Conservation (phyloP, 2,888 invertebrate genomes). For the Drosophila rellima region DNA sequence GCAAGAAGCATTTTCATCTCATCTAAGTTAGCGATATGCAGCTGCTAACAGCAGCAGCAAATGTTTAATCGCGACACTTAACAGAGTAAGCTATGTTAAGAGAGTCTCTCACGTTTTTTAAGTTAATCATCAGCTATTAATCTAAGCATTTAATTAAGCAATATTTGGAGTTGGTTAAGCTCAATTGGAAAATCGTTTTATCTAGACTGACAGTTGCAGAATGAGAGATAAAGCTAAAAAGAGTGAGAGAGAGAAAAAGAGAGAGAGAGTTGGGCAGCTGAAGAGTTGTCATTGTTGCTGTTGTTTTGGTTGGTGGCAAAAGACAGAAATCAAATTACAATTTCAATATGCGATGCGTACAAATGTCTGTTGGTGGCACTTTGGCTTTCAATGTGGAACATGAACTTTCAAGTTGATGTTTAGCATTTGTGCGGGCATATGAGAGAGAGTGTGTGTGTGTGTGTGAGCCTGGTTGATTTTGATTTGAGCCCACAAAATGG, state of each 20-base stretch:
- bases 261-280: slow-evolving; percentile 31
- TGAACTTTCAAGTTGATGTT: slow-evolving; percentile 77
- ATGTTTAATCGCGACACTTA: background rate
- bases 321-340: slow-evolving; percentile 80
- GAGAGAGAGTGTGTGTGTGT: slow-evolving; percentile 10
- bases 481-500: slow-evolving; percentile 75
- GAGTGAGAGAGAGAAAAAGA: background rate
- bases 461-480: slow-evolving; percentile 51
- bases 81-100: no score
- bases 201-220: slow-evolving; percentile 13
- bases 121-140: slow-evolving; percentile 20
- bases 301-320: slow-evolving; percentile 65
- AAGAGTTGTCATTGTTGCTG: slow-evolving; percentile 33
- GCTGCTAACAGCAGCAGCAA: background rate
- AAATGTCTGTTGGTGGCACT: slow-evolving; percentile 79
- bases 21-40: background rate
- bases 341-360: slow-evolving; percentile 79
- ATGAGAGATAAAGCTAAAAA: slow-evolving; percentile 5
- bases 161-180: slow-evolving; percentile 17
- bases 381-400: slow-evolving; percentile 76
- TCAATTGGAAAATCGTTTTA: slow-evolving; percentile 12
- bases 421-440: slow-evolving; percentile 45
- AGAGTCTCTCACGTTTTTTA: background rate
- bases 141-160: slow-evolving; percentile 26
- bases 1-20: no score